Evolutionary conservation across 2,797 vertebrate species (phyloP), one percentile per base, ranked within the genome.

Genomic region (Mareca penelope): DNA sequence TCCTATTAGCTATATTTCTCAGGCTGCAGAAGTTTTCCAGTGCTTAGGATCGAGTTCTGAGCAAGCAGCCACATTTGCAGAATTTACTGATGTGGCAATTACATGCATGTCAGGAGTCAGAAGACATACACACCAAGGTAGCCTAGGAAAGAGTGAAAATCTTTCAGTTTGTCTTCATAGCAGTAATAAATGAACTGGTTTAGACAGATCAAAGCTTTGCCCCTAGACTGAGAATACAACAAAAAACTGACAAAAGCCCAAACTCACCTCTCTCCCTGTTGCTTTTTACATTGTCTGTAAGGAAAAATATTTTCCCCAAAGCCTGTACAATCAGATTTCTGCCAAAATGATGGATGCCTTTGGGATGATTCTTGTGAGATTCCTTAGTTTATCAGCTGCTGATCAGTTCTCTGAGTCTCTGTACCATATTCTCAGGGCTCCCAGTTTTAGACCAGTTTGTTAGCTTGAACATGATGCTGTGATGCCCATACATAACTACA

Each of bases 21-120:
- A 50, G 88, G 52, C 76, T 64, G 68, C 61, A 31, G 81, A 28
- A 44, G 84, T 81, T 95, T 96, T 88, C 87, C 93, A 85, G 72
- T 2, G 18, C 40, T 35, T 21, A 50, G 46, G 89, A 85, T 7
- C 18, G 39, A 83, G 57, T 60, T 80, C 60, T 65, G 71, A 70
- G 80, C 6, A 10, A 70, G 78, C 14, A 18, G 63, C 14, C 42
- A 68, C 69, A 70, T 85, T 57, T 64, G 46, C 13, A 26, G 69
- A 56, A 0, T 0, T n/a, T 26, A 72, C 46, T 33, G 80, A 68
- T 89, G 88, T 80, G 78, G 78, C 53, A 63, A 53, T 72, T 33
- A 10, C 55, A 73, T 1, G 8, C 48, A 3, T 5, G 46, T n/a
- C 31, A 53, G 90, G 63, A 31, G 68, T 19, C 68, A 59, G 52